Conservation (phyloP, 2,113 vertebrate species). For the Anser cygnoides region DNA sequence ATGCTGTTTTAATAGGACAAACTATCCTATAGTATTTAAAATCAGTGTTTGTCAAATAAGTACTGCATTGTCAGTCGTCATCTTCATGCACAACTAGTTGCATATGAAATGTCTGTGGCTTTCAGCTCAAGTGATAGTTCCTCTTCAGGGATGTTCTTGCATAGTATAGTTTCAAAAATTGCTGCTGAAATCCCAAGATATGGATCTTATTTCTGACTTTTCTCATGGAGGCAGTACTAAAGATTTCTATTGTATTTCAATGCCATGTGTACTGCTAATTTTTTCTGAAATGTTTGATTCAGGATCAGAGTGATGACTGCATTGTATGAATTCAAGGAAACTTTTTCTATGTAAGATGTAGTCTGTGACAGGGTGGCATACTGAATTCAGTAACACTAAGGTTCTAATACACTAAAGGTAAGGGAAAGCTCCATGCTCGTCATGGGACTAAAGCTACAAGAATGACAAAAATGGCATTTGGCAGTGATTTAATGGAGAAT, state of each 20-base stretch:
- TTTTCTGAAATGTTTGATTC: constrained; percentile 35
- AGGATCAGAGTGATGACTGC: constrained; percentile 29
- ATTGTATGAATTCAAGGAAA: not conserved
- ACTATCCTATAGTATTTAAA: not conserved
- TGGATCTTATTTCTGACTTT: constrained; percentile 62
- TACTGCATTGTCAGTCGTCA: not conserved
- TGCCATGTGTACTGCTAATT: not conserved
- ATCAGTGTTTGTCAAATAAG: not conserved
- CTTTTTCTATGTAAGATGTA: not conserved
- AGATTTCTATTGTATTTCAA: constrained; percentile 38
- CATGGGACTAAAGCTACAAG: not conserved
- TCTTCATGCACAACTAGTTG: not conserved
- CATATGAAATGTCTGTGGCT: constrained; percentile 54
- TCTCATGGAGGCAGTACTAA: constrained; percentile 45
- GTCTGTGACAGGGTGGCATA: not conserved
- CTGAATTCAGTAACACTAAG: not conserved
- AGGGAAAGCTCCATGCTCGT: not conserved
- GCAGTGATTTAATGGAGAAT: not conserved
- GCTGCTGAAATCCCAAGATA: constrained; percentile 26
- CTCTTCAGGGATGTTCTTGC: constrained; percentile 57
- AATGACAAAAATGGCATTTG: not conserved
- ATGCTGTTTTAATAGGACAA: not conserved
- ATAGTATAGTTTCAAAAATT: constrained; percentile 63
- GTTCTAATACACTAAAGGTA: not conserved
- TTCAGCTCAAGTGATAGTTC: constrained; percentile 64